These are phyloP conservation scores for Lampris incognitus DNA, from an alignment of 2,113 vertebrate genomes.

Conservation along the genomic window DNA sequence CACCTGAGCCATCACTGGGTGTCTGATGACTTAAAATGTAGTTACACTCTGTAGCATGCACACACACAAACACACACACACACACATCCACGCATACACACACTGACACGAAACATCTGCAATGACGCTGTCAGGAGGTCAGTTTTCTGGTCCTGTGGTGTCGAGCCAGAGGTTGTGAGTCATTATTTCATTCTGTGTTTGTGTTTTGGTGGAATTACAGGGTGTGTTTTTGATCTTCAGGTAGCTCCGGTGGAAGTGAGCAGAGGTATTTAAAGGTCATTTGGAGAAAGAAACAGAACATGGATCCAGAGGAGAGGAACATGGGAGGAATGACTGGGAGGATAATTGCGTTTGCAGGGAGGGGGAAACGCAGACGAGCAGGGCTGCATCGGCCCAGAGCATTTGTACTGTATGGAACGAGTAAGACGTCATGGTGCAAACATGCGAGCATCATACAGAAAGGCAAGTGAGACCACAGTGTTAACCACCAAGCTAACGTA, in stretches of 20 bases:
- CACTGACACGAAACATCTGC: conserved; percentile 32
- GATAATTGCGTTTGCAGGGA: neutral
- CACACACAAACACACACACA: conserved; percentile 5
- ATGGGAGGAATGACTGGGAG: neutral
- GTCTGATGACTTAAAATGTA: conserved; percentile 41
- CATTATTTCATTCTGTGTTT: conserved; percentile 7
- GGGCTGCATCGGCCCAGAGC: too few species aligned
- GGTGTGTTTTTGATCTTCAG: conserved; percentile 45
- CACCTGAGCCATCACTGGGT: conserved; percentile 58
- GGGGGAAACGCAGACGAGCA: neutral
- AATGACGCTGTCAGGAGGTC: conserved; percentile 1
- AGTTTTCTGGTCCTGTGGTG: conserved; percentile 16
- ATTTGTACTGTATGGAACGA: neutral
- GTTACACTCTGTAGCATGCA: conserved; percentile 33
- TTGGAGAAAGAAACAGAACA: conserved; percentile 21
- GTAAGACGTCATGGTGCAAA: too few species aligned
- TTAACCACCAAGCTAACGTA: too few species aligned
- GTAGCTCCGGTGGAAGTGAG: conserved; percentile 27
- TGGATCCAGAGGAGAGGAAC: neutral
- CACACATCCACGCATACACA: conserved; percentile 31
- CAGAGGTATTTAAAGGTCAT: conserved; percentile 53
- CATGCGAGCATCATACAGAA: too few species aligned
- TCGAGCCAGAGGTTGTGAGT: conserved; percentile 22
- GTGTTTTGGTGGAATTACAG: conserved; percentile 25
- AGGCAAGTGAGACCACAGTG: too few species aligned